These are phyloP conservation scores for Drosophila pandora DNA, from an alignment of 1,140 invertebrate genomes.

Conservation along the genomic window DNA sequence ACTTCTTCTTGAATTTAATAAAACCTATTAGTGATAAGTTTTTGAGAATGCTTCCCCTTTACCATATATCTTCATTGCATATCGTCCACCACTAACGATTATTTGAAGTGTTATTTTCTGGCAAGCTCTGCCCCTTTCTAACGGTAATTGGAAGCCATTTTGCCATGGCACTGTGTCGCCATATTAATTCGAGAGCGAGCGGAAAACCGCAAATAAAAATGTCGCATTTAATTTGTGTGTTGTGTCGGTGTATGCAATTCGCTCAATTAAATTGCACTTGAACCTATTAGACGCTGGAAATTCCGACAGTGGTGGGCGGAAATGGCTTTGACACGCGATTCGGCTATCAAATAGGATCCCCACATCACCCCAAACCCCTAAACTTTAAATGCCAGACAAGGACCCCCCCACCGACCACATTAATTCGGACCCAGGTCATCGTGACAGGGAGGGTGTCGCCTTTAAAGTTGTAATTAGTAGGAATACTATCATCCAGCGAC, in stretches of 20 bases:
- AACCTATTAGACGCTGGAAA: conserved; percentile 42
- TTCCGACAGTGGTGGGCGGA: conserved; percentile 44
- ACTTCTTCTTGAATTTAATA: too few species aligned
- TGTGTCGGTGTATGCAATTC: conserved; percentile 55
- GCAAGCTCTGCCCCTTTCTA: conserved; percentile 22
- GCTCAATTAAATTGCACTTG: conserved; percentile 77
- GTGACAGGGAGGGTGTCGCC: conserved; percentile 9
- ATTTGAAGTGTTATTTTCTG: conserved; percentile 5
- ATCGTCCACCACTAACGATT: background rate
- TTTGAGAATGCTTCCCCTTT: background rate
- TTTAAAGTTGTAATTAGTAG: conserved; percentile 69
- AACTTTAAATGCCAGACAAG: conserved; percentile 22
- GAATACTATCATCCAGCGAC: conserved; percentile 23
- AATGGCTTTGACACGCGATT: conserved; percentile 66
- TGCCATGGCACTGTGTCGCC: conserved; percentile 45
- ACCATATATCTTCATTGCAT: background rate
- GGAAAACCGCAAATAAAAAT: conserved; percentile 36
- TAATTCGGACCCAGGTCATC: conserved; percentile 27
- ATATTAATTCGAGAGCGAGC: conserved; percentile 24
- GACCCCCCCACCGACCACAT: conserved; percentile 35
- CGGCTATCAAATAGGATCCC: conserved; percentile 46
- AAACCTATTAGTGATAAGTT: too few species aligned
- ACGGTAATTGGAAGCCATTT: conserved; percentile 71
- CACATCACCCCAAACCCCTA: background rate
- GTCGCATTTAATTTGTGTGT: conserved; percentile 48